These are phyloP conservation scores for Schizothorax lantsangensis DNA, from an alignment of 2,797 vertebrate genomes.

Conservation along the genomic window DNA sequence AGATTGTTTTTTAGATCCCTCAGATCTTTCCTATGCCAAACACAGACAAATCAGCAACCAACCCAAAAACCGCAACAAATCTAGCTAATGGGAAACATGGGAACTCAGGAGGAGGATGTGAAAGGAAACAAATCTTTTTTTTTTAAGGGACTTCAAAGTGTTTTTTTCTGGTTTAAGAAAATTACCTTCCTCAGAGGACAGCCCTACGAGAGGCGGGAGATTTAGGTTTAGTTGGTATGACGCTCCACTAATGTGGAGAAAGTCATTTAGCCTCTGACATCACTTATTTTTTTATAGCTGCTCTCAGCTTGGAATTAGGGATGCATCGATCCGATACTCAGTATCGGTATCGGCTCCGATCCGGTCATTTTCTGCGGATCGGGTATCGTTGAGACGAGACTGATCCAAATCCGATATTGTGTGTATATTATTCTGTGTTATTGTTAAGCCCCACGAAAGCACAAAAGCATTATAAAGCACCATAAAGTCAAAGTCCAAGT, in stretches of 20 bases:
- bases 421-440: too few species aligned
- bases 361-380: too few species aligned
- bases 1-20: conserved; percentile 2
- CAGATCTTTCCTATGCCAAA: background rate
- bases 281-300: background rate
- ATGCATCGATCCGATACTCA: too few species aligned
- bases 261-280: background rate
- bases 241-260: background rate
- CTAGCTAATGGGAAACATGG: conserved; percentile 8
- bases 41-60: conserved; percentile 4
- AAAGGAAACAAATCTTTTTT: background rate
- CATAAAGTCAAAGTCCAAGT: too few species aligned
- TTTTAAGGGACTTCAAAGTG: background rate
- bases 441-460: too few species aligned
- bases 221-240: conserved; percentile 39
- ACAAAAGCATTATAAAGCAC: too few species aligned
- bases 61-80: background rate
- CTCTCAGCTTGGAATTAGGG: background rate
- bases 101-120: background rate
- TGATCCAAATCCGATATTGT: too few species aligned
- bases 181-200: conserved; percentile 53
- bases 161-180: conserved; percentile 14
- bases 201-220: conserved; percentile 50
- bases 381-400: too few species aligned
- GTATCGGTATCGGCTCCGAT: too few species aligned